Evolutionary conservation across 1,140 invertebrate species (phyloP), one percentile per base, ranked within the genome.

Genomic region (Listronotus oregonensis): DNA sequence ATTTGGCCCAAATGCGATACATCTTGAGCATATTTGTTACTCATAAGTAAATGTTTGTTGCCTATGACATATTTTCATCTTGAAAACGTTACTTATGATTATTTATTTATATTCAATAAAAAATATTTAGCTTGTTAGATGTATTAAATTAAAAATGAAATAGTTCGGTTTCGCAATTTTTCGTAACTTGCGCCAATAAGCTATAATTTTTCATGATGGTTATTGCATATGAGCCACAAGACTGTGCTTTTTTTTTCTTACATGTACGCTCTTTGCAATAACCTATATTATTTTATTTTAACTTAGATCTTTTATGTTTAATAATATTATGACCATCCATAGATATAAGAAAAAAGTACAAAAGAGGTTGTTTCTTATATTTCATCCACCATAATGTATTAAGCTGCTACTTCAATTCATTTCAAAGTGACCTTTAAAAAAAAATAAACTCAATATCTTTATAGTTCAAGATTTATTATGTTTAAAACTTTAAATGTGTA

Each of bases 281-380:
- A 46, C 14, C 43, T 0, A 18, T 46, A 17, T 14, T 46, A 17
- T 46, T 46, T 17, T 37, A 37, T 10, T 37, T 12, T 37, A 14
- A 46, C 43, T 17, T 8, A 17, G 43, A 11, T 11, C 11, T 10
- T 37, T 10, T 37, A 37, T 2, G 3, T 37, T 37, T 7, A 37
- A 12, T 44, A 44, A 7, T 43, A 59, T 11, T 14, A 37, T 27
- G n/a, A 39, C 56, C 56, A 59, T 59, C 56, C 44, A 59, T 37
- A 59, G 42, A 49, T 4, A 27, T 21, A 12, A 31, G 11, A 47
- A 37, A 59, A 59, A 59, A 59, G 56, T 59, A 59, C 56, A 59
- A 59, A 59, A 59, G 47, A 34, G 14, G 32, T 27, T 34, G 10
- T 47, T 57, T 37, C 11, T 37, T 5, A 37, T 12, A 37, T 37